A percentile compares a stretch with the other conserved stretches of the same genome.
Evolutionary conservation across 2,888 invertebrate species (phyloP).

Genomic region (Brachypalpus laphriformis): DNA sequence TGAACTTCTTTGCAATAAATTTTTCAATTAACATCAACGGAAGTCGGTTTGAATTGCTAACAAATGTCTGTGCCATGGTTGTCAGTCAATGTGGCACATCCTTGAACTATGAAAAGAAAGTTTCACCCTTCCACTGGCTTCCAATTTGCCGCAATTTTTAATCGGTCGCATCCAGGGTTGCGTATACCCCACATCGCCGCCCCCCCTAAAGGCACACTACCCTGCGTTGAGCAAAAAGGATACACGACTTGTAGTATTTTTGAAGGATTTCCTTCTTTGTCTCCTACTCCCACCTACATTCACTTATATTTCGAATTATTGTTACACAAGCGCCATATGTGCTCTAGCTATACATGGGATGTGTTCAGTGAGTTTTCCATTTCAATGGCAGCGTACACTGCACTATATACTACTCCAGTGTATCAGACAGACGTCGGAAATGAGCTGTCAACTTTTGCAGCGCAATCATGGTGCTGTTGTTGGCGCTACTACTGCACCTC

Average conservation of each 20-base stretch:
- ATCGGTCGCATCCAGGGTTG: slow-evolving; percentile 48
- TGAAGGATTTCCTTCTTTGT: slow-evolving; percentile 51
- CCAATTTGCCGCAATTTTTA: slow-evolving; percentile 57
- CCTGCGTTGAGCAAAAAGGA: slow-evolving; percentile 34
- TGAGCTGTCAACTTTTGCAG: slow-evolving; percentile 74
- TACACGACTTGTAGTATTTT: slow-evolving; percentile 46
- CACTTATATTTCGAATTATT: slow-evolving; percentile 53
- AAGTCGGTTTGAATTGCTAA: slow-evolving; percentile 55
- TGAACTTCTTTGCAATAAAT: slow-evolving; percentile 2
- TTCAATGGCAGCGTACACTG: slow-evolving; percentile 53
- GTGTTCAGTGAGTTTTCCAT: slow-evolving; percentile 53
- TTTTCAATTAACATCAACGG: slow-evolving; percentile 62
- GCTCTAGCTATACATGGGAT: background rate
- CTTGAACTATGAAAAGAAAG: slow-evolving; percentile 37
- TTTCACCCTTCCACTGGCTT: slow-evolving; percentile 20
- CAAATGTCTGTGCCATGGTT: slow-evolving; percentile 28
- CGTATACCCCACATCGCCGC: too few species aligned
- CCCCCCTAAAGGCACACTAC: too few species aligned
- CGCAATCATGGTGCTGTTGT: slow-evolving; percentile 65
- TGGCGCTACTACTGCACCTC: slow-evolving; percentile 18
- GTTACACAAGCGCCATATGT: slow-evolving; percentile 9
- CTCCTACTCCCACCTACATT: background rate
- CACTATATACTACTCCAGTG: slow-evolving; percentile 22
- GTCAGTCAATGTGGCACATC: slow-evolving; percentile 73
- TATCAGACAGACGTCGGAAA: slow-evolving; percentile 74